phyloP scores from a whole-genome alignment of 2,113 vertebrate genomes.

The Tychaedon coryphoeus region DNA sequence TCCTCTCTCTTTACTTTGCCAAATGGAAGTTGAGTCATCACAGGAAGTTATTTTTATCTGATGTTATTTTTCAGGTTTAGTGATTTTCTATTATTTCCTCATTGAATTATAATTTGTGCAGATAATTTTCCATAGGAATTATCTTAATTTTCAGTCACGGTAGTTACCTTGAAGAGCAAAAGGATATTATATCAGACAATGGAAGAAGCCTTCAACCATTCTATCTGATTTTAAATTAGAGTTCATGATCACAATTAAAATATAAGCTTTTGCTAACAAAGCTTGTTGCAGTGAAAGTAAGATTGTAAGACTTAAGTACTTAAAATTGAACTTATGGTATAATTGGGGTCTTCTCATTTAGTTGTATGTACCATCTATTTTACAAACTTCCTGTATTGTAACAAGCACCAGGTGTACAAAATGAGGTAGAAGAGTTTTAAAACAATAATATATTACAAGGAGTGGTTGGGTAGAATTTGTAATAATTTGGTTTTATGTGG shows the following conservation, averaged over 20 bases:
- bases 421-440: neutral
- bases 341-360: neutral
- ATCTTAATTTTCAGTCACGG: neutral
- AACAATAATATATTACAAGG: neutral
- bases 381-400: neutral
- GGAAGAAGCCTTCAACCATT: neutral
- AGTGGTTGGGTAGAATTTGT: neutral
- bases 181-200: neutral
- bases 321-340: neutral
- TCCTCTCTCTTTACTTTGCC: neutral
- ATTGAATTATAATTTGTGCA: neutral
- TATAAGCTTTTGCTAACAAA: neutral
- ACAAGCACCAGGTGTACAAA: neutral
- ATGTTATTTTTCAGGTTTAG: neutral
- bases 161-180: neutral
- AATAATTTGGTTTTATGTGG: neutral
- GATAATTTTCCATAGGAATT: neutral
- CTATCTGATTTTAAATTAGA: neutral
- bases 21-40: neutral
- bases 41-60: neutral
- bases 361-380: neutral
- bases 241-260: neutral
- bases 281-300: neutral
- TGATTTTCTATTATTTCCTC: neutral
- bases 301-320: neutral